phyloP scores from a whole-genome alignment of 1,140 invertebrate genomes.

The Drosophila nasuta region DNA sequence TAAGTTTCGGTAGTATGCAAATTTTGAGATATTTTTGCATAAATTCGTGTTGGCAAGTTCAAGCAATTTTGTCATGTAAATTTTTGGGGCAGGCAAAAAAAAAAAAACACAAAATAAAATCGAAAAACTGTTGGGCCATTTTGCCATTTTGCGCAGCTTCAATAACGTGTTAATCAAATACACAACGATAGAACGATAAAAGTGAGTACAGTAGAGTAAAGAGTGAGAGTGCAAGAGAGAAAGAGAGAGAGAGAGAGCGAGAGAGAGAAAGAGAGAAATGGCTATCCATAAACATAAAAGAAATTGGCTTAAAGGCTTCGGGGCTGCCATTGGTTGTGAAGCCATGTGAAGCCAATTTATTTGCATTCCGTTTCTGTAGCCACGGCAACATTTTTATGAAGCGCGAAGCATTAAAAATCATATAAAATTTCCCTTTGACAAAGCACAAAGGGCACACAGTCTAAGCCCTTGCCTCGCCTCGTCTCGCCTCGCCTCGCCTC shows the following conservation, averaged over 20 bases:
- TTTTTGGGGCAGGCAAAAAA: constrained; percentile 31
- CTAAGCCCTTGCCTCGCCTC: not conserved
- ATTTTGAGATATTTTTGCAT: constrained; percentile 41
- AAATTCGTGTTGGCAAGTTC: constrained; percentile 63
- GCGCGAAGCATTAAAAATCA: constrained; percentile 77
- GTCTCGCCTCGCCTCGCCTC: not conserved
- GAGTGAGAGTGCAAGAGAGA: no score
- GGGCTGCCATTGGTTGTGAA: constrained; percentile 34
- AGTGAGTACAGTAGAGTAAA: constrained; percentile 1
- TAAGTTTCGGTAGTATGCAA: constrained; percentile 34
- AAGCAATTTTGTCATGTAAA: constrained; percentile 71
- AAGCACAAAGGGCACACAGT: constrained; percentile 52
- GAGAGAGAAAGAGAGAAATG: not conserved
- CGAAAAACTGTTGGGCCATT: constrained; percentile 11
- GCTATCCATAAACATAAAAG: constrained; percentile 43
- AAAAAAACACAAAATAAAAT: not conserved
- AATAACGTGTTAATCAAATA: constrained; percentile 62
- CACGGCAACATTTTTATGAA: constrained; percentile 68
- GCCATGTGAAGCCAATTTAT: constrained; percentile 58
- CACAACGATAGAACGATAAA: constrained; percentile 13
- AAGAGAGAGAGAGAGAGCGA: not conserved
- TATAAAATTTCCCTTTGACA: constrained; percentile 71
- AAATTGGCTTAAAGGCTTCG: constrained; percentile 62
- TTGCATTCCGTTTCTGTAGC: constrained; percentile 44
- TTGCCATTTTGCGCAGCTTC: constrained; percentile 17